A percentile compares a stretch with the other conserved stretches of the same genome.
These are phyloP conservation scores for Latrodectus geometricus DNA, from an alignment of 1,140 invertebrate genomes.

Conservation along the genomic window DNA sequence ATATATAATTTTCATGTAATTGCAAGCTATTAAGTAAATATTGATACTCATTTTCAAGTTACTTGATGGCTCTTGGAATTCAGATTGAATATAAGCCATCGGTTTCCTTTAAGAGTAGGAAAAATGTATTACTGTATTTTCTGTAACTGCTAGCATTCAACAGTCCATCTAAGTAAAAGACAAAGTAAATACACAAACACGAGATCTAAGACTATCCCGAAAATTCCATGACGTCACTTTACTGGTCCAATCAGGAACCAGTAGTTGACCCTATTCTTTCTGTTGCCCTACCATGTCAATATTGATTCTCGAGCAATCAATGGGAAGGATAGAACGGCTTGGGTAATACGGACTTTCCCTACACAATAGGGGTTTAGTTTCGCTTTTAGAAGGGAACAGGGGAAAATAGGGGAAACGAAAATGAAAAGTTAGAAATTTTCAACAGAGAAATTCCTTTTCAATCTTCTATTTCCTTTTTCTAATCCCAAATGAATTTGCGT, in stretches of 20 bases:
- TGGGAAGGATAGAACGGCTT: conserved; percentile 32
- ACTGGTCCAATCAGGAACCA: conserved; percentile 60
- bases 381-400: neutral
- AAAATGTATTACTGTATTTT: no score
- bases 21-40: no score
- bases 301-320: conserved; percentile 58
- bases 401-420: conserved; percentile 3
- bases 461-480: no score
- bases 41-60: no score
- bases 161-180: conserved; percentile 25
- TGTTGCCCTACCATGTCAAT: conserved; percentile 57
- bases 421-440: no score
- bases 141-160: neutral
- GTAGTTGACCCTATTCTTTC: conserved; percentile 62
- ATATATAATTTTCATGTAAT: no score
- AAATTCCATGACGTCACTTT: conserved; percentile 55
- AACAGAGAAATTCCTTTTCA: no score
- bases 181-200: conserved; percentile 31
- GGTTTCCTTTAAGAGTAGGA: no score
- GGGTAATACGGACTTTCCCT: conserved; percentile 55
- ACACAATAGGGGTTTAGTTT: conserved; percentile 58
- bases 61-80: no score
- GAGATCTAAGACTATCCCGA: neutral
- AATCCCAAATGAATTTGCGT: no score
- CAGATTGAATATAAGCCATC: no score